phyloP scores from a whole-genome alignment of 2,113 vertebrate genomes.

The Channa maculata region DNA sequence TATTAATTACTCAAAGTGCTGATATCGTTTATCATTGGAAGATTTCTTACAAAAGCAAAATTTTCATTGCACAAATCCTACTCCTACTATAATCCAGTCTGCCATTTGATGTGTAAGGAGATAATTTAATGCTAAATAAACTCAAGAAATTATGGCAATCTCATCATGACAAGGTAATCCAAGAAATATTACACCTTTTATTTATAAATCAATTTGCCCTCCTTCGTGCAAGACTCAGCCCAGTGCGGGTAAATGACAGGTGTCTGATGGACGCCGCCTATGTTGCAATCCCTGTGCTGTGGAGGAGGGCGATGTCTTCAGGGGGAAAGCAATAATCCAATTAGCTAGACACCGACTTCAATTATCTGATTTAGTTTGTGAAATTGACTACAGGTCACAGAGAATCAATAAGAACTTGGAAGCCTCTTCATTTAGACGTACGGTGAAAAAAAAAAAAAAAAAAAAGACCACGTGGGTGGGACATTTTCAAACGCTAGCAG shows the following conservation, averaged over 20 bases:
- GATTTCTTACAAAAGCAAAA: slow-evolving; percentile 11
- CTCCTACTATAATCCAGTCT: background rate
- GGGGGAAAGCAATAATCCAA: slow-evolving; percentile 87
- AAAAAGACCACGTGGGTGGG: slow-evolving; percentile 32
- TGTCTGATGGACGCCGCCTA: slow-evolving; percentile 70
- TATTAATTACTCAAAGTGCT: slow-evolving; percentile 4
- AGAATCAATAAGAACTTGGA: slow-evolving; percentile 79
- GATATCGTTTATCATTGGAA: slow-evolving; percentile 24
- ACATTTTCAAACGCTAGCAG: slow-evolving; percentile 26
- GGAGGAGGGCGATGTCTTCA: slow-evolving; percentile 68
- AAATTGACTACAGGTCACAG: slow-evolving; percentile 80
- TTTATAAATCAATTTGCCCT: slow-evolving; percentile 60
- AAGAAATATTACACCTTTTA: slow-evolving; percentile 35
- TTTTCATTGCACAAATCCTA: background rate
- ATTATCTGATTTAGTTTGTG: slow-evolving; percentile 87
- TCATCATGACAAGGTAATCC: slow-evolving; percentile 31
- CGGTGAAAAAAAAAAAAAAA: slow-evolving; percentile 8
- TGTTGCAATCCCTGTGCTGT: slow-evolving; percentile 64
- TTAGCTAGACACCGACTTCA: slow-evolving; percentile 85
- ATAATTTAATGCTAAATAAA: slow-evolving; percentile 23
- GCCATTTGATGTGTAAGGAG: slow-evolving; percentile 4
- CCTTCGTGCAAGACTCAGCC: slow-evolving; percentile 37
- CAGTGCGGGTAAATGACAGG: slow-evolving; percentile 66
- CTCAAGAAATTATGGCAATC: slow-evolving; percentile 22
- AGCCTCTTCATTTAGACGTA: slow-evolving; percentile 78